phyloP scores from a whole-genome alignment of 2,113 vertebrate genomes.

The Gobio gobio region DNA sequence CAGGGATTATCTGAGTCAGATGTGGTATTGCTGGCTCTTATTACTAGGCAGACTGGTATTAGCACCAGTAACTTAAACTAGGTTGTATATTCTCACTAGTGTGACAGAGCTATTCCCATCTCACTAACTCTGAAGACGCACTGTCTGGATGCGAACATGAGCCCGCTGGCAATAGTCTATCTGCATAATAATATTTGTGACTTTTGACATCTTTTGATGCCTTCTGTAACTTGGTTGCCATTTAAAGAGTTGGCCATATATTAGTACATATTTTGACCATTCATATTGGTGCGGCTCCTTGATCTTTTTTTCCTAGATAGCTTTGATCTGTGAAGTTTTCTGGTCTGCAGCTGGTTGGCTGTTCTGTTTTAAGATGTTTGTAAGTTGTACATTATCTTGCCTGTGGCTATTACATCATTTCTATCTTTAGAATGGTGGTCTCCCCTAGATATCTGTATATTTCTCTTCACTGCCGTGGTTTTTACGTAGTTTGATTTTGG shows the following conservation, averaged over 20 bases:
- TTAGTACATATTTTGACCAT: not conserved
- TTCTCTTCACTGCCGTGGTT: not conserved
- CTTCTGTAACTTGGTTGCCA: not conserved
- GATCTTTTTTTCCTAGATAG: not conserved
- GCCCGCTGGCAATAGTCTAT: not conserved
- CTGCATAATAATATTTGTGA: conserved; percentile 6
- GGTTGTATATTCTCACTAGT: conserved; percentile 53
- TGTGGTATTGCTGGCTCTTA: conserved; percentile 44
- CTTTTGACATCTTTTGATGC: not conserved
- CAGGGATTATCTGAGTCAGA: not conserved
- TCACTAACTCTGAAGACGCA: conserved; percentile 40
- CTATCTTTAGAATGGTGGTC: not conserved
- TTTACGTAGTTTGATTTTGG: not conserved
- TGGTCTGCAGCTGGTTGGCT: not conserved
- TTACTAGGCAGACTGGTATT: conserved; percentile 41
- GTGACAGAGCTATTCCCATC: conserved; percentile 63
- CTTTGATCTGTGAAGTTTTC: not conserved
- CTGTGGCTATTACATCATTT: not conserved
- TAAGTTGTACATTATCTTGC: not conserved
- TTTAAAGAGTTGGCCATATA: not conserved
- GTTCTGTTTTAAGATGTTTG: not conserved
- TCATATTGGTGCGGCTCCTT: not conserved
- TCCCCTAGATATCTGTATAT: not conserved
- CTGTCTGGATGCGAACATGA: conserved; percentile 49
- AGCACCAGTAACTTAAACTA: conserved; percentile 51